A percentile compares a stretch with the other conserved stretches of the same genome.
Evolutionary conservation across 1,140 invertebrate genomes (phyloP).

Genomic region (Drosophila virilis): DNA sequence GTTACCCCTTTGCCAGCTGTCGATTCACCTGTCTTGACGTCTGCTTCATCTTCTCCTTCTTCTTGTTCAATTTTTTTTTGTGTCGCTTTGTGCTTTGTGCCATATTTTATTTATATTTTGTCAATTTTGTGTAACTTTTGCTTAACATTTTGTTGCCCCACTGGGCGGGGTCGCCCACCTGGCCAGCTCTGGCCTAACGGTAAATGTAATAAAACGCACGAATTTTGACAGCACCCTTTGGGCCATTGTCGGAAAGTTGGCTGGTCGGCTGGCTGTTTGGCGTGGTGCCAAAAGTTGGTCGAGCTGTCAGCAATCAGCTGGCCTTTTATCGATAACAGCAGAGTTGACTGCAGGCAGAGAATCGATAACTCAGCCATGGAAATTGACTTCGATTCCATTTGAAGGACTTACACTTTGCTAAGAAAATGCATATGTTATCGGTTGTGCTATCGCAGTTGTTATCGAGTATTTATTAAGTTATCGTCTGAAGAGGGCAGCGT

Average conservation of each 20-base stretch:
- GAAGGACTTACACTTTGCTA: too few relatives aligned
- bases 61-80: too few relatives aligned
- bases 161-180: background rate
- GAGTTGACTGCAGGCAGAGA: background rate
- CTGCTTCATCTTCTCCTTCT: conserved; percentile 27
- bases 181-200: background rate
- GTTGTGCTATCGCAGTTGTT: background rate
- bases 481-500: too few relatives aligned
- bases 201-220: conserved; percentile 46
- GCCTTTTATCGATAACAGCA: conserved; percentile 10
- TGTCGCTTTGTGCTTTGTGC: conserved; percentile 52
- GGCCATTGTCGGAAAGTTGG: conserved; percentile 40
- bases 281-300: background rate
- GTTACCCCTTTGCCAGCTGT: conserved; percentile 63
- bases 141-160: conserved; percentile 41
- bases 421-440: background rate
- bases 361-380: background rate
- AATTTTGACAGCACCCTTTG: conserved; percentile 43
- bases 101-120: conserved; percentile 81
- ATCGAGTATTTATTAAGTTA: too few relatives aligned
- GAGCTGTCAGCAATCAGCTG: conserved; percentile 4
- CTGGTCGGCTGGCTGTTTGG: too few relatives aligned
- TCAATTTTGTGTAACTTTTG: conserved; percentile 76
- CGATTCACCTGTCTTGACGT: conserved; percentile 59
- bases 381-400: background rate